Conservation (phyloP, 2,888 invertebrate species). For the Nymphalis urticae region DNA sequence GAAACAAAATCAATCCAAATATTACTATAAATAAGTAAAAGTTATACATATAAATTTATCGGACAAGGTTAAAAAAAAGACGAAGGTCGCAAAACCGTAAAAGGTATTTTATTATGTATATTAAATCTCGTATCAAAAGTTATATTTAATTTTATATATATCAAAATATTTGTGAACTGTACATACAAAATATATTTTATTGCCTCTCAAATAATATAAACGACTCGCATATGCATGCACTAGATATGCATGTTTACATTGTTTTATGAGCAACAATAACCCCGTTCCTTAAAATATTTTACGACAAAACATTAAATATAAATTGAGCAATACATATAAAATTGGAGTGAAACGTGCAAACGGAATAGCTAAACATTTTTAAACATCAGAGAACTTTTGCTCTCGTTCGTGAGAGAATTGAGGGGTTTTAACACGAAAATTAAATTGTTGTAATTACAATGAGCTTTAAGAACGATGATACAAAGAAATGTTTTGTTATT, state of each 20-base stretch:
- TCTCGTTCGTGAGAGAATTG: background rate
- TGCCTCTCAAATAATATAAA: constrained; percentile 7
- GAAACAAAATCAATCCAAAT: too few species aligned
- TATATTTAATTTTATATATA: constrained; percentile 7
- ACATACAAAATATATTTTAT: constrained; percentile 11
- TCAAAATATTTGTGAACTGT: background rate
- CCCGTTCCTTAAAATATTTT: constrained; percentile 68
- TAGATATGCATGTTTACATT: constrained; percentile 35
- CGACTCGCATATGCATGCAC: constrained; percentile 29
- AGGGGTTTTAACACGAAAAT: too few species aligned
- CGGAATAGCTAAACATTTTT: constrained; percentile 1
- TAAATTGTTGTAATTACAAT: too few species aligned
- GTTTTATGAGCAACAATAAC: constrained; percentile 66
- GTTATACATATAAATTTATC: background rate
- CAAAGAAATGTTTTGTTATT: too few species aligned
- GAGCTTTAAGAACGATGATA: too few species aligned
- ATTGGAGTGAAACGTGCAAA: constrained; percentile 29
- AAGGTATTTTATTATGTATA: constrained; percentile 6
- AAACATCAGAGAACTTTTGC: background rate
- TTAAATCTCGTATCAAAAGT: background rate
- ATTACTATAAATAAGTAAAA: too few species aligned
- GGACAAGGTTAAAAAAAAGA: background rate
- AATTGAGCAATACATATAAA: constrained; percentile 36
- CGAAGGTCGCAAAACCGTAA: background rate
- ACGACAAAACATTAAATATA: constrained; percentile 64